Evolutionary conservation across 30 jellyfish, hydroid and myxozoan species (phyloP).

Genomic region (Hydractinia echinata): DNA sequence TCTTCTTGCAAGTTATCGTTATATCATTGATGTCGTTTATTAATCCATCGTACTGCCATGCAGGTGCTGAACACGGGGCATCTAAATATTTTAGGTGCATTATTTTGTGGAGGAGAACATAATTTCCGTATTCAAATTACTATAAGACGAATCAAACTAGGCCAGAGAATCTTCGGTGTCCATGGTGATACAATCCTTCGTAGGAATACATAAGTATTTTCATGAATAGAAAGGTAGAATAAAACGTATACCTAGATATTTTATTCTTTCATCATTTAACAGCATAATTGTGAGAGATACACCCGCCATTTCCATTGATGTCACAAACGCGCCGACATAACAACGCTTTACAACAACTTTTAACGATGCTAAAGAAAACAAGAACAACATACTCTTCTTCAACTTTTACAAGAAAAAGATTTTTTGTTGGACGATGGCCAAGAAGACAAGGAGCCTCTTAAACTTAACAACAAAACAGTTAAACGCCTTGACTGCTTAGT

Average conservation of each 20-base stretch:
- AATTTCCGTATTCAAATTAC: too few relatives aligned
- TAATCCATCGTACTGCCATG: constrained; percentile 28
- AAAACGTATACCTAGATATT: constrained; percentile 33
- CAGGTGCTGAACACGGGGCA: constrained; percentile 34
- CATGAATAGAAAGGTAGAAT: neutral
- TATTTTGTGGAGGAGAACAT: too few relatives aligned
- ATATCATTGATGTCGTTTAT: neutral
- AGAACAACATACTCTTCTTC: neutral
- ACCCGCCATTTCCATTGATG: constrained; percentile 98
- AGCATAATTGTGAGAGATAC: constrained; percentile 66
- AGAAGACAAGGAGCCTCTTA: too few relatives aligned
- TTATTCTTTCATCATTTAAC: constrained; percentile 28
- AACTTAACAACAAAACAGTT: neutral
- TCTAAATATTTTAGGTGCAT: neutral
- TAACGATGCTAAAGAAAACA: neutral
- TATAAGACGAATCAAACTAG: too few relatives aligned
- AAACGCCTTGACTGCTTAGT: neutral
- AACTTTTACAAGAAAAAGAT: neutral
- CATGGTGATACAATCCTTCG: too few relatives aligned
- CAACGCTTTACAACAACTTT: constrained; percentile 25
- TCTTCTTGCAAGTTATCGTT: neutral
- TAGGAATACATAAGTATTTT: too few relatives aligned
- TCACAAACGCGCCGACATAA: constrained; percentile 76
- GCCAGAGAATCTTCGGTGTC: too few relatives aligned
- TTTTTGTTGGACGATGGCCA: neutral